Conservation (phyloP, 2,888 invertebrate genomes). For the Sycophila texana region DNA sequence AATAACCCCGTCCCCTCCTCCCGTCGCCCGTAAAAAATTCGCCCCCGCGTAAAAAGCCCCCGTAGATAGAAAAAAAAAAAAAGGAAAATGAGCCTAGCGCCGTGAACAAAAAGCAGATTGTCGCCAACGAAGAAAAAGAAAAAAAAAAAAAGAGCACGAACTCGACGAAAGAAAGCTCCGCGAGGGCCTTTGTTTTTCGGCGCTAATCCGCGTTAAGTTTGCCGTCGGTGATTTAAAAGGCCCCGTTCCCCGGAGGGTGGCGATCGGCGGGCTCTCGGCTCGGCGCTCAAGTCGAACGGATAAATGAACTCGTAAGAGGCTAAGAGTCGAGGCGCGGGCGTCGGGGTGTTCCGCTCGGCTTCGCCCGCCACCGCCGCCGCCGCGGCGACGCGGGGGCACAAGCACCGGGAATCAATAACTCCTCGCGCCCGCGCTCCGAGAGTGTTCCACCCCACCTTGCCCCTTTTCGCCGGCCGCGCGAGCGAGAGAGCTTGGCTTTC, state of each 20-base stretch:
- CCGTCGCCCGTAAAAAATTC: conserved; percentile 2
- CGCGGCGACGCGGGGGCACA: conserved; percentile 29
- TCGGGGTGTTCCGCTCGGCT: conserved; percentile 27
- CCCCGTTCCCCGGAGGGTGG: neutral
- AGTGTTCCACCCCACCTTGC: conserved; percentile 49
- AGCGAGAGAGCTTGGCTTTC: neutral
- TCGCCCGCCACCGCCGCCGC: conserved; percentile 6
- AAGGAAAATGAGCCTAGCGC: neutral
- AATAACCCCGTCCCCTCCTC: conserved; percentile 24
- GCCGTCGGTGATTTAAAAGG: conserved; percentile 46
- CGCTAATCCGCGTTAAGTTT: conserved; percentile 46
- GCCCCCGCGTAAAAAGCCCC: neutral
- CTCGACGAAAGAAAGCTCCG: conserved; percentile 19
- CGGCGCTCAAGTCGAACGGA: conserved; percentile 38
- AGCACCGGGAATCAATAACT: conserved; percentile 73
- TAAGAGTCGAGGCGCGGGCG: conserved; percentile 19
- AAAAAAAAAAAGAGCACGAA: neutral
- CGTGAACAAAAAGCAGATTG: neutral
- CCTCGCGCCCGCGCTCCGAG: conserved; percentile 65
- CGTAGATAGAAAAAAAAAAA: neutral
- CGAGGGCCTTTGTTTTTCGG: conserved; percentile 40
- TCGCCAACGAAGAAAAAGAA: neutral
- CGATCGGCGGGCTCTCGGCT: neutral
- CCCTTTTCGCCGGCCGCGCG: conserved; percentile 3
- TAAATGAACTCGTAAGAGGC: conserved; percentile 55